Evolutionary conservation across 1,140 invertebrate genomes (phyloP).

Genomic region (Drosophila arawakana): DNA sequence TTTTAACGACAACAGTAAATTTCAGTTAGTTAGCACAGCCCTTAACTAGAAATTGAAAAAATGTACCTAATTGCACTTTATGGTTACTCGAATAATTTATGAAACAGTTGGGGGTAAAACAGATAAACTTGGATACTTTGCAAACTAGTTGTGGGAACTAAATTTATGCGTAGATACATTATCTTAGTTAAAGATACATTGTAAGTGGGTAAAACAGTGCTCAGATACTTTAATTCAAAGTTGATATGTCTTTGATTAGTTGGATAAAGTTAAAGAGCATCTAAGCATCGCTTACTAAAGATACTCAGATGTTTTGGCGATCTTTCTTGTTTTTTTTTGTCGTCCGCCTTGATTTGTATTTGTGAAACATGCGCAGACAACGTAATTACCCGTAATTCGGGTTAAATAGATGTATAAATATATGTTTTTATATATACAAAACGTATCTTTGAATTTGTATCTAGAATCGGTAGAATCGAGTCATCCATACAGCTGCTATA

Average conservation of each 20-base stretch:
- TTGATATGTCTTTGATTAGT: too few relatives aligned
- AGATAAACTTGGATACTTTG: too few relatives aligned
- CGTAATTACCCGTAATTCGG: conserved; percentile 77
- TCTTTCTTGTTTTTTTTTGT: conserved; percentile 12
- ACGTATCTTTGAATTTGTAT: not conserved
- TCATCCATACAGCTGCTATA: conserved; percentile 12
- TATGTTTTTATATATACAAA: not conserved
- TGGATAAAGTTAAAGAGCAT: not conserved
- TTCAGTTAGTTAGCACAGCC: too few relatives aligned
- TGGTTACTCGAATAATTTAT: too few relatives aligned
- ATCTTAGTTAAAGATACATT: too few relatives aligned
- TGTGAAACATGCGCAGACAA: conserved; percentile 48
- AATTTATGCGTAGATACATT: too few relatives aligned
- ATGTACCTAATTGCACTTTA: too few relatives aligned
- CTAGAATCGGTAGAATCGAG: not conserved
- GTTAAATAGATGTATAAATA: conserved; percentile 45
- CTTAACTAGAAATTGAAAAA: too few relatives aligned
- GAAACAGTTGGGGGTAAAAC: too few relatives aligned
- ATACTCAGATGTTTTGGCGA: not conserved
- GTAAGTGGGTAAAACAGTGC: not conserved
- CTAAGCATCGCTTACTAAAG: not conserved
- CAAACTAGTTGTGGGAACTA: too few relatives aligned
- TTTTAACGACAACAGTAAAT: too few relatives aligned
- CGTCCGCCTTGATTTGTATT: conserved; percentile 63
- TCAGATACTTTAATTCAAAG: not conserved